Conservation (phyloP, 2,888 invertebrate species). For the Linhomoeus sp. region DNA sequence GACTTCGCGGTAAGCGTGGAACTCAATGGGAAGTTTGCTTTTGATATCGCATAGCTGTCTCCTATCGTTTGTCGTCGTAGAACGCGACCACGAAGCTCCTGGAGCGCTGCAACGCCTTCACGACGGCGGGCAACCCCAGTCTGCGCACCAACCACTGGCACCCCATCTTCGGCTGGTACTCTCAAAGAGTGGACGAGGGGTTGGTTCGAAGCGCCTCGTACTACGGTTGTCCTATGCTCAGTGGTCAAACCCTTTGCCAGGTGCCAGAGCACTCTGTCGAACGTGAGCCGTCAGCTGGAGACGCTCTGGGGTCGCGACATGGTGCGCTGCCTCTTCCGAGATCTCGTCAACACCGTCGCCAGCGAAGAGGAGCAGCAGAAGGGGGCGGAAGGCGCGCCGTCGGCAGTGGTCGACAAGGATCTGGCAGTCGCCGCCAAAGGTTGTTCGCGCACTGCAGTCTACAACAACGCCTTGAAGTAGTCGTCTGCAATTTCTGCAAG, state of each 20-base stretch:
- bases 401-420: not conserved
- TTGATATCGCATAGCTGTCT: not conserved
- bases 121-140: constrained; percentile 48
- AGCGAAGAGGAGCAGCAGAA: not conserved
- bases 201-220: constrained; percentile 9
- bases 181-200: constrained; percentile 45
- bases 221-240: not conserved
- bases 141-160: constrained; percentile 91
- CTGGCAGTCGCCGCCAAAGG: not conserved
- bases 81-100: constrained; percentile 61
- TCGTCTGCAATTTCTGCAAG: no score
- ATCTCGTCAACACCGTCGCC: constrained; percentile 16
- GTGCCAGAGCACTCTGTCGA: constrained; percentile 49
- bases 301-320: constrained; percentile 45
- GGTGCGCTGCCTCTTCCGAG: constrained; percentile 31
- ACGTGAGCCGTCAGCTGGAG: constrained; percentile 46
- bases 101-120: constrained; percentile 72
- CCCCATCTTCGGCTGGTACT: constrained; percentile 88
- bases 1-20: constrained; percentile 22
- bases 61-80: constrained; percentile 35
- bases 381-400: not conserved
- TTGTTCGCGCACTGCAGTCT: no score
- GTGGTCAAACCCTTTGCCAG: constrained; percentile 27
- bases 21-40: not conserved
- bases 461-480: no score